Evolutionary conservation across 2,888 invertebrate species (phyloP), one percentile per base, ranked within the genome.

Genomic region (Thyatira batis): DNA sequence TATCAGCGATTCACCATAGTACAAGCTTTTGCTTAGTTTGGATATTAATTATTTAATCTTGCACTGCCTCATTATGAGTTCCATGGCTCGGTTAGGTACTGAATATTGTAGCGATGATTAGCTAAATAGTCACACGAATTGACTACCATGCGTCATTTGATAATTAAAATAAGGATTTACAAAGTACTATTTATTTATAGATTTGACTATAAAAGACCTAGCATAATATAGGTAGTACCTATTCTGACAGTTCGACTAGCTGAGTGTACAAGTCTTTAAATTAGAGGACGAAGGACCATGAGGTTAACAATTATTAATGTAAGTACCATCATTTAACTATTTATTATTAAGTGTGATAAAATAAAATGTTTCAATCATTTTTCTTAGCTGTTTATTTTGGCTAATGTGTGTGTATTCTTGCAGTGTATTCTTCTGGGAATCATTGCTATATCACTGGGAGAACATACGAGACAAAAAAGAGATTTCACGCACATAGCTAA

Each of bases 351-450:
- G 21, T 8, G 11, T 49, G 20, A 43, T n/a, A n/a, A n/a, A n/a
- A n/a, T n/a, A n/a, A n/a, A n/a, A n/a, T n/a, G n/a, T n/a, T n/a
- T n/a, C n/a, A n/a, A n/a, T n/a, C n/a, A n/a, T n/a, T n/a, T n/a
- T n/a, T n/a, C n/a, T n/a, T n/a, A n/a, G n/a, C n/a, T n/a, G n/a
- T n/a, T n/a, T n/a, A n/a, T n/a, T n/a, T n/a, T n/a, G n/a, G n/a
- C n/a, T n/a, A n/a, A n/a, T n/a, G n/a, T 55, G 33, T n/a, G 46
- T 13, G 20, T n/a, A 17, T 53, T 55, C 79, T 83, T 51, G n/a
- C 77, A 85, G 84, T 79, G 69, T 46, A 54, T 82, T 45, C 50
- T 82, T 21, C 51, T 83, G 52, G 64, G 61, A 46, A 67, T 62
- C 50, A 54, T 69, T 2, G 69, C 60, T n/a, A 25, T 63, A 28